phyloP scores from a whole-genome alignment of 2,113 vertebrate genomes.

The Pseudorasbora parva region DNA sequence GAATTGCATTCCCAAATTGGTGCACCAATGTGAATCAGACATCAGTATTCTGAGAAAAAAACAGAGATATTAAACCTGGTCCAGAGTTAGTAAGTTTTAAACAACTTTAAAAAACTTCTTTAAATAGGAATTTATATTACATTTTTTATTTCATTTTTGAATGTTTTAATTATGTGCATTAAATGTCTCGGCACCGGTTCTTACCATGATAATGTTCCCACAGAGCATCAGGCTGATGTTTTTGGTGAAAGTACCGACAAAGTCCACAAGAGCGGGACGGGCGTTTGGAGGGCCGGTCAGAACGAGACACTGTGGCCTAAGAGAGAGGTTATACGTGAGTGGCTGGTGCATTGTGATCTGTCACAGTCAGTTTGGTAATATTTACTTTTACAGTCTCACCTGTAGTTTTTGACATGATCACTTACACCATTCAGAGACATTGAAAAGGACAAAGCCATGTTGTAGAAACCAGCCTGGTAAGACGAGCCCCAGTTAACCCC shows the following conservation, averaged over 20 bases:
- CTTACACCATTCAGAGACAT: conserved; percentile 70
- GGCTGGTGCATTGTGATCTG: neutral
- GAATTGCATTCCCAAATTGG: too few relatives aligned
- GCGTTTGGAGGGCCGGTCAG: conserved; percentile 74
- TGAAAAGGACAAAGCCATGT: conserved; percentile 75
- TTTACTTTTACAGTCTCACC: conserved; percentile 57
- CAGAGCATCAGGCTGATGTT: conserved; percentile 80
- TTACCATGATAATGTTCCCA: conserved; percentile 75
- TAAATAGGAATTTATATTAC: too few relatives aligned
- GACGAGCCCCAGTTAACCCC: conserved; percentile 79
- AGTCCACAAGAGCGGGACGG: conserved; percentile 78
- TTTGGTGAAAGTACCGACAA: conserved; percentile 78
- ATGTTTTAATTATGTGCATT: too few relatives aligned
- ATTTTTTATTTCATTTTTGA: too few relatives aligned
- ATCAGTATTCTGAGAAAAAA: too few relatives aligned
- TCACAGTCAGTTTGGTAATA: neutral
- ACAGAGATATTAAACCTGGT: too few relatives aligned
- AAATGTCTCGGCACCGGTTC: neutral
- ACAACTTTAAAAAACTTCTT: too few relatives aligned
- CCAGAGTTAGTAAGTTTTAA: too few relatives aligned
- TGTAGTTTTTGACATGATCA: conserved; percentile 81
- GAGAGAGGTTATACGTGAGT: neutral
- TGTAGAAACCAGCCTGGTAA: conserved; percentile 75
- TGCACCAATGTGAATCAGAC: too few relatives aligned
- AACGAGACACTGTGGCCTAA: conserved; percentile 80